Conservation (phyloP, 2,888 invertebrate species). For the Holacanthella duospinosa region DNA sequence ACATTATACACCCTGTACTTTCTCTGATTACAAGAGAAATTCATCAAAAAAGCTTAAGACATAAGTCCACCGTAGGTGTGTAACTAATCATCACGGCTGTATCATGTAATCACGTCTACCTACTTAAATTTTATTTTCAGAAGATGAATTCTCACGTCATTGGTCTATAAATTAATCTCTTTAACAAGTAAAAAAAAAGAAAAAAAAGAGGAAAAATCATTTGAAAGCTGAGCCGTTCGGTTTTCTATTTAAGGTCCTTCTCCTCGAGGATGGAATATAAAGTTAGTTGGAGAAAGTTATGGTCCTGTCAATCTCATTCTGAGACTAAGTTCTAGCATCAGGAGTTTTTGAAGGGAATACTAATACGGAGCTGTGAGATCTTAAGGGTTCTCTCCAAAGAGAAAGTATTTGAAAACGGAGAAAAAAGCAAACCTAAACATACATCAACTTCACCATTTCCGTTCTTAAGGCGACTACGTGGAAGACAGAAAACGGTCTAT, state of each 20-base stretch:
- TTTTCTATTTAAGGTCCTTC: background rate
- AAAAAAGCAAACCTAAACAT: background rate
- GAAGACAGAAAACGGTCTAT: background rate
- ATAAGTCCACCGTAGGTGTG: too few species aligned
- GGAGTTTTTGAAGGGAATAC: constrained; percentile 2
- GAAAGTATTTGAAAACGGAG: background rate
- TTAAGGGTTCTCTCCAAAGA: background rate
- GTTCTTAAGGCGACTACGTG: background rate
- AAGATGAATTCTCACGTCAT: background rate
- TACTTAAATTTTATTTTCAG: too few species aligned
- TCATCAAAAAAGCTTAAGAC: too few species aligned
- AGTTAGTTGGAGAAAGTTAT: background rate
- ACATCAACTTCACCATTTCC: background rate
- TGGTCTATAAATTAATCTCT: background rate
- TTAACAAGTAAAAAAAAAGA: background rate
- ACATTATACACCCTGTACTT: too few species aligned
- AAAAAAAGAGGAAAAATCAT: background rate
- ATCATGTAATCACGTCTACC: too few species aligned
- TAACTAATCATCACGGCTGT: too few species aligned
- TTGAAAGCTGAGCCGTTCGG: background rate
- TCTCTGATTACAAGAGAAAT: too few species aligned
- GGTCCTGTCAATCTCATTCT: constrained; percentile 4
- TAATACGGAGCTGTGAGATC: background rate
- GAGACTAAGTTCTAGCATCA: background rate
- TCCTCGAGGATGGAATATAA: background rate